Base-by-base conservation (phyloP, 2,797 vertebrate species). In the Valencia hispanica region DNA sequence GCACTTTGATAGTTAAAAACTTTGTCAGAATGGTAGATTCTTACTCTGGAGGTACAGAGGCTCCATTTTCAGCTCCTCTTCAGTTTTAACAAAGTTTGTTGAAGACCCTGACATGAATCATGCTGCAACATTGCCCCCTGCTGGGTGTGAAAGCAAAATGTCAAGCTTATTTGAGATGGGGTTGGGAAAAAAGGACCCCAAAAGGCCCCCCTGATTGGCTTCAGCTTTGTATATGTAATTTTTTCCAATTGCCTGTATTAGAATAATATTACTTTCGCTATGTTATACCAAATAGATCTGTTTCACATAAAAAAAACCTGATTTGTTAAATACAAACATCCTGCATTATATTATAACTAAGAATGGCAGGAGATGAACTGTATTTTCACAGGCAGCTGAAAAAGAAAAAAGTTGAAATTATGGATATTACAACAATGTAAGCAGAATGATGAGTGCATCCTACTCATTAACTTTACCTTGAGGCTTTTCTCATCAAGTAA, bases 101-200 rank as follows among this genome's bases (percentile, higher is more conserved):
- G 22, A 1, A 25, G 30, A 68, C 45, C 53, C 65, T 18, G 11
- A 12, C 22, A 5, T 20, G 18, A 83, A 76, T 77, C 73, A 79
- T 89, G 83, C 20, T 66, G 75, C 87, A 86, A 88, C 88, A 94
- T 68, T 92, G 93, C 92, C 92, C 88, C 88, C 93, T 91, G 17
- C 76, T 92, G 93, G 88, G 71, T n/a, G 0, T 9, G 1, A 25
- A 4, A 27, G n/a, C 7, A 30, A 0, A 3, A 32, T 43, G 12
- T 14, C 20, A 27, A 45, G 25, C 51, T 22, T 45, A 22, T 22
- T 25, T 36, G 4, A 22, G 48, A 39, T 39, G 20, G 3, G 6
- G 4, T 8, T 3, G 9, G 1, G 1, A 61, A 65, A 39, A 2
- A 65, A 66, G n/a, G 9, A 32, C 17, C 17, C 57, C 20, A 1